Evolutionary conservation across 2,888 invertebrate species (phyloP).

Genomic region (Melanchra persicariae): DNA sequence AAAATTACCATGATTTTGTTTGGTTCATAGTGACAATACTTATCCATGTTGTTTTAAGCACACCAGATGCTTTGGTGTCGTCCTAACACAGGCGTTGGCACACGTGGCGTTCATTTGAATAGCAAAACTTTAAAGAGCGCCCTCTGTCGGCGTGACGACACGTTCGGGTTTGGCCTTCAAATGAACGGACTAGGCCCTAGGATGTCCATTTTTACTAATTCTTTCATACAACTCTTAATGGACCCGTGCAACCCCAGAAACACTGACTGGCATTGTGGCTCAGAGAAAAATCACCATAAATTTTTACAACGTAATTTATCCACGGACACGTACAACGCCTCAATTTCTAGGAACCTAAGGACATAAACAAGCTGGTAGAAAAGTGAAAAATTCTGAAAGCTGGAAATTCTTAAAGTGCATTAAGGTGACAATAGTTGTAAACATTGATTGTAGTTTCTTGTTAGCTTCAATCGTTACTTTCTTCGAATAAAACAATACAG

Average conservation of each 20-base stretch:
- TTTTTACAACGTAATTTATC: no score
- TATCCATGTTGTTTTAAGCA: no score
- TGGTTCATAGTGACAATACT: no score
- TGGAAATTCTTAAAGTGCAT: constrained; percentile 5
- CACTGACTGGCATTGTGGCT: neutral
- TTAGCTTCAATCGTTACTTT: constrained; percentile 15
- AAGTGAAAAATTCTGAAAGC: neutral
- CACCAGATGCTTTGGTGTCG: no score
- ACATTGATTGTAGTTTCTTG: constrained; percentile 20
- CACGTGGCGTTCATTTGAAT: no score
- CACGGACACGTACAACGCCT: neutral
- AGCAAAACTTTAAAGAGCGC: no score
- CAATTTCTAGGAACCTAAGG: neutral
- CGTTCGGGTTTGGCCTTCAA: no score
- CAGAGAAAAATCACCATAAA: neutral
- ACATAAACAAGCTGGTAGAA: neutral
- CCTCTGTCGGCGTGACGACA: no score
- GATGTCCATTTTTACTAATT: no score
- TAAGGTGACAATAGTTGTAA: constrained; percentile 22
- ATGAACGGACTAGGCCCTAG: no score
- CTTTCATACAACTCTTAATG: no score
- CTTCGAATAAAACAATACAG: constrained; percentile 50
- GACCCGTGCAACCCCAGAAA: neutral
- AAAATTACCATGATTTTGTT: neutral
- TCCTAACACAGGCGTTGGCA: no score